phyloP scores from a whole-genome alignment of 23 tunicate genomes.

The Ciona savignyi region DNA sequence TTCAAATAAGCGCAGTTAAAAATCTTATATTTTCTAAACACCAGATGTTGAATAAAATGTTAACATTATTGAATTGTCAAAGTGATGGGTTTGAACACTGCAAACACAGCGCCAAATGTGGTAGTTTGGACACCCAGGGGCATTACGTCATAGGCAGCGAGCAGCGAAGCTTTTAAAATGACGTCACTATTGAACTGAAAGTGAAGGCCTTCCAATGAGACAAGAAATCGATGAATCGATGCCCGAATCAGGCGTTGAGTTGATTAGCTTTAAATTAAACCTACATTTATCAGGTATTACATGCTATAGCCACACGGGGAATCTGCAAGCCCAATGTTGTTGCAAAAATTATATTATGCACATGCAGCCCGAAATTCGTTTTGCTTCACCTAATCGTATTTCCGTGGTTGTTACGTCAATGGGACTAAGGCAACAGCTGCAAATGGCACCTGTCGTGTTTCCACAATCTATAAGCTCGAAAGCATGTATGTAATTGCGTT shows the following conservation, averaged over 20 bases:
- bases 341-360: too few species aligned
- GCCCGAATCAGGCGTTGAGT: not conserved
- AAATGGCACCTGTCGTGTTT: not conserved
- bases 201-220: not conserved
- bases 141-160: not conserved
- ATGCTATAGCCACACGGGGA: too few species aligned
- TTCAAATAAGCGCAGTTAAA: too few species aligned
- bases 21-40: too few species aligned
- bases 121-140: not conserved
- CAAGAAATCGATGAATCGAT: not conserved
- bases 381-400: too few species aligned
- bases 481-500: not conserved
- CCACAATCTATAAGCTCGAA: not conserved
- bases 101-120: too few species aligned
- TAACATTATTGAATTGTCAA: too few species aligned
- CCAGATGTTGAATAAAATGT: too few species aligned
- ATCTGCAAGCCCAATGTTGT: too few species aligned
- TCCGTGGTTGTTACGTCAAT: not conserved
- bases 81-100: too few species aligned
- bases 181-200: not conserved
- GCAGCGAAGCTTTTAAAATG: not conserved
- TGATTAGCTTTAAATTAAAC: not conserved
- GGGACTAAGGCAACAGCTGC: not conserved
- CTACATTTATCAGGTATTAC: too few species aligned
- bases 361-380: too few species aligned